Percentiles rank a stretch among this genome's conserved stretches.
Conservation (phyloP, 2,888 invertebrate species). For the Petrolisthes manimaculis region DNA sequence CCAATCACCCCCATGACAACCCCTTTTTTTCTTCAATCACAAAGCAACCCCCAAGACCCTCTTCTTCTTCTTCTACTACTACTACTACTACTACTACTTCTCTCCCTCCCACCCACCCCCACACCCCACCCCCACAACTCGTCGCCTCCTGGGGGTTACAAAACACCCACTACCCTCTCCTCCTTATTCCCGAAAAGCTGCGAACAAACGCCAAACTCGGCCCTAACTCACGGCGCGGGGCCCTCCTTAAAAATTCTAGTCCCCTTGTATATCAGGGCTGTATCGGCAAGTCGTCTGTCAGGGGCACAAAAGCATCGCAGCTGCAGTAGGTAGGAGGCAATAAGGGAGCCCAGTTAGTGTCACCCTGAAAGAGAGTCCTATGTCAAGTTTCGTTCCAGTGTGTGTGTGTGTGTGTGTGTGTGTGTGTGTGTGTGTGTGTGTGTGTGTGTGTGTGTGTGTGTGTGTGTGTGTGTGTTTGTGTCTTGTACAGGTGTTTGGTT, state of each 20-base stretch:
- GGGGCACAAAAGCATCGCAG: slow-evolving; percentile 31
- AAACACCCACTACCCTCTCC: background rate
- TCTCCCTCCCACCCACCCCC: background rate
- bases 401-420: background rate
- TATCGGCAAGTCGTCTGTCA: slow-evolving; percentile 33
- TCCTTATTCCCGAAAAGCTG: slow-evolving; percentile 3
- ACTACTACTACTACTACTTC: background rate
- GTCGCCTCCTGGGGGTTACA: background rate
- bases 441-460: slow-evolving; percentile 10
- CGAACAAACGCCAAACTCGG: background rate
- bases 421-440: background rate
- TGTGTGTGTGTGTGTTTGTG: slow-evolving; percentile 1
- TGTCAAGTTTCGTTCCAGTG: slow-evolving; percentile 2
- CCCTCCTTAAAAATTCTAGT: slow-evolving; percentile 16
- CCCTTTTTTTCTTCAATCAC: too few relatives aligned
- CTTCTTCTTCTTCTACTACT: too few relatives aligned
- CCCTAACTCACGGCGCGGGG: background rate
- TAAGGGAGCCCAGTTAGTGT: slow-evolving; percentile 30
- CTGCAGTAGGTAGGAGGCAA: slow-evolving; percentile 22
- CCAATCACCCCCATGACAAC: too few relatives aligned
- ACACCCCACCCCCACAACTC: background rate
- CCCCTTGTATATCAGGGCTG: slow-evolving; percentile 27
- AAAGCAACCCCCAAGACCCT: too few relatives aligned
- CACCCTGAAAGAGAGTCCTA: slow-evolving; percentile 16
- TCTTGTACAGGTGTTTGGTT: background rate